These are phyloP conservation scores for Dryobota labecula DNA, from an alignment of 2,888 invertebrate genomes.

Conservation along the genomic window DNA sequence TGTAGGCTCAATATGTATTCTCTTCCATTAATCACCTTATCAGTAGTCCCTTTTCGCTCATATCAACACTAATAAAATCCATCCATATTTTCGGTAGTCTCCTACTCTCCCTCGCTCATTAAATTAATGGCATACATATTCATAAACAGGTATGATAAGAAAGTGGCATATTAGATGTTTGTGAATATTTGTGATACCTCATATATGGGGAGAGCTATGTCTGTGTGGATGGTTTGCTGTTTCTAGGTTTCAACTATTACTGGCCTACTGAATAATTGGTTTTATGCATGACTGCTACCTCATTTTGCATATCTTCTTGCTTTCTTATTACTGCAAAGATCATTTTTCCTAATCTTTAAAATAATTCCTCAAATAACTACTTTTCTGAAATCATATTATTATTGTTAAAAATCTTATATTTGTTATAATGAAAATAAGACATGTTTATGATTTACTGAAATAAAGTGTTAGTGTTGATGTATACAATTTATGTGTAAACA, in stretches of 20 bases:
- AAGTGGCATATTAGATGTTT: background rate
- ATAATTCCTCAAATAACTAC: background rate
- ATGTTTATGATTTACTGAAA: background rate
- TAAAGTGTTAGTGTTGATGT: background rate
- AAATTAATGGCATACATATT: background rate
- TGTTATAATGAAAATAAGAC: background rate
- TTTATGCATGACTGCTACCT: background rate
- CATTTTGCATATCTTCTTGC: background rate
- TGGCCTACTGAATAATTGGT: background rate
- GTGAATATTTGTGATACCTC: background rate
- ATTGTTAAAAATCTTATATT: background rate
- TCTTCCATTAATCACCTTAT: background rate
- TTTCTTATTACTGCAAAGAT: background rate
- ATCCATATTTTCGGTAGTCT: background rate
- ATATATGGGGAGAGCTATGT: background rate
- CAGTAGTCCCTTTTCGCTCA: background rate
- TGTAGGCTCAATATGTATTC: background rate
- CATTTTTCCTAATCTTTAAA: background rate
- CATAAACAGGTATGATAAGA: background rate
- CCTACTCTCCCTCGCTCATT: background rate
- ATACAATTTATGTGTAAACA: conserved; percentile 11
- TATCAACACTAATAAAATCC: background rate
- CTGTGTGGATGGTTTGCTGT: background rate
- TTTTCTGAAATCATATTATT: conserved; percentile 5
- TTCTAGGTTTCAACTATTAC: background rate